Conservation (phyloP, 2,797 vertebrate genomes). For the Coracias cyanogaster region DNA sequence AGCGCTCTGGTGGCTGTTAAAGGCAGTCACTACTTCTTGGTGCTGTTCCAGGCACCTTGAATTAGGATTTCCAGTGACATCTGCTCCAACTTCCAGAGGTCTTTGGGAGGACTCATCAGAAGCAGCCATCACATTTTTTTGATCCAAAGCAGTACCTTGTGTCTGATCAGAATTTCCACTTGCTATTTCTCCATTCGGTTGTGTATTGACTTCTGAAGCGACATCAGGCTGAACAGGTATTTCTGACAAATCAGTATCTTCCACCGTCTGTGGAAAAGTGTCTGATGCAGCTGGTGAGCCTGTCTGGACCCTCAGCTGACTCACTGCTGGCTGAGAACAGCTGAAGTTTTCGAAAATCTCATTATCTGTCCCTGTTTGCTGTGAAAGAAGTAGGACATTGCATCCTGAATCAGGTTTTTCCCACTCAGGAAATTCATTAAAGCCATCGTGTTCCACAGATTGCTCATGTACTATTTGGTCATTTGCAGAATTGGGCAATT, state of each 20-base stretch:
- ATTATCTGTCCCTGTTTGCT: slow-evolving; percentile 36
- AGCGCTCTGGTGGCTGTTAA: slow-evolving; percentile 10
- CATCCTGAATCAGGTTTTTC: slow-evolving; percentile 70
- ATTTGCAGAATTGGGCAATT: slow-evolving; percentile 60
- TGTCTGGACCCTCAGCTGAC: slow-evolving; percentile 29
- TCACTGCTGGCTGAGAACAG: slow-evolving; percentile 4
- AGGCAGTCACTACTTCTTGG: background rate
- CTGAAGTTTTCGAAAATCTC: slow-evolving; percentile 49
- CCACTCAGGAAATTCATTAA: slow-evolving; percentile 60
- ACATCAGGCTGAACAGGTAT: background rate
- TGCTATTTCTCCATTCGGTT: background rate
- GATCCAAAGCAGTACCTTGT: slow-evolving; percentile 34
- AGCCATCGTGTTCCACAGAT: background rate
- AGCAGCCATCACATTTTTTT: background rate
- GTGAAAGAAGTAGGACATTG: slow-evolving; percentile 11
- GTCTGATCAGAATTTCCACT: slow-evolving; percentile 25
- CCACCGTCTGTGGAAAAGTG: background rate
- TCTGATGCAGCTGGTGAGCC: background rate
- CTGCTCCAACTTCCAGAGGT: slow-evolving; percentile 5
- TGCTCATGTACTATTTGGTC: slow-evolving; percentile 19
- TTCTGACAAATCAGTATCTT: slow-evolving; percentile 2
- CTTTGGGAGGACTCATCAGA: slow-evolving; percentile 2
- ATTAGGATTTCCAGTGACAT: slow-evolving; percentile 16
- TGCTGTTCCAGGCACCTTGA: slow-evolving; percentile 5
- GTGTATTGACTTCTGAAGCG: background rate